phyloP scores from a whole-genome alignment of 2,113 vertebrate genomes.

The Scomber colias region DNA sequence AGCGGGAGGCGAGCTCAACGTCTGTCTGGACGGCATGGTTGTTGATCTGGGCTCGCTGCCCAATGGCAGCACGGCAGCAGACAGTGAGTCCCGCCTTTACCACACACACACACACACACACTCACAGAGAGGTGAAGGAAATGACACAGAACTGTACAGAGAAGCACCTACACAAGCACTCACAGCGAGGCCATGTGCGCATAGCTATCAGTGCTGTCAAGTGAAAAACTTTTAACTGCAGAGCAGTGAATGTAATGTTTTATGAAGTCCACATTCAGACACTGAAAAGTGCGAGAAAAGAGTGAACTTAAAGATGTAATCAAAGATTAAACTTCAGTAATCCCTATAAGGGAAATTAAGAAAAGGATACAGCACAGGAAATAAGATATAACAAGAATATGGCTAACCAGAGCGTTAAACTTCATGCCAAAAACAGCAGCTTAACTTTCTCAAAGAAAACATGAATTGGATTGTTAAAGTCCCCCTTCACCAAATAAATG shows the following conservation, averaged over 20 bases:
- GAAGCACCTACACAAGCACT: neutral
- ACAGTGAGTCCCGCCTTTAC: conserved; percentile 89
- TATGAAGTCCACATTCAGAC: neutral
- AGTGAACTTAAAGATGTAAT: neutral
- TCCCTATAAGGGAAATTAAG: no score
- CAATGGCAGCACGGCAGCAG: conserved; percentile 88
- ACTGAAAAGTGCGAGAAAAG: neutral
- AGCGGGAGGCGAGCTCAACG: conserved; percentile 92
- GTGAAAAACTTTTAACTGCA: neutral
- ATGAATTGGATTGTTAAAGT: neutral
- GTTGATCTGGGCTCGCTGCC: conserved; percentile 93
- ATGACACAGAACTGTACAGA: conserved; percentile 40
- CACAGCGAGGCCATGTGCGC: neutral
- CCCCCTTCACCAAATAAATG: no score
- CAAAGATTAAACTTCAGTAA: neutral
- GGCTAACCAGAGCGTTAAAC: neutral
- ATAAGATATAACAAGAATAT: neutral
- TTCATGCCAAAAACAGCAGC: neutral
- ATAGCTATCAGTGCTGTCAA: neutral
- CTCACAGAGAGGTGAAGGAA: conserved; percentile 9
- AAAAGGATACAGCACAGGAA: no score
- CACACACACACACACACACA: conserved; percentile 32
- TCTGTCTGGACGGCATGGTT: conserved; percentile 95
- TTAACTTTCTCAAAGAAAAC: neutral
- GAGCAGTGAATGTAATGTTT: neutral